Evolutionary conservation across 2,797 vertebrate genomes (phyloP).

Genomic region (Balearica regulorum): DNA sequence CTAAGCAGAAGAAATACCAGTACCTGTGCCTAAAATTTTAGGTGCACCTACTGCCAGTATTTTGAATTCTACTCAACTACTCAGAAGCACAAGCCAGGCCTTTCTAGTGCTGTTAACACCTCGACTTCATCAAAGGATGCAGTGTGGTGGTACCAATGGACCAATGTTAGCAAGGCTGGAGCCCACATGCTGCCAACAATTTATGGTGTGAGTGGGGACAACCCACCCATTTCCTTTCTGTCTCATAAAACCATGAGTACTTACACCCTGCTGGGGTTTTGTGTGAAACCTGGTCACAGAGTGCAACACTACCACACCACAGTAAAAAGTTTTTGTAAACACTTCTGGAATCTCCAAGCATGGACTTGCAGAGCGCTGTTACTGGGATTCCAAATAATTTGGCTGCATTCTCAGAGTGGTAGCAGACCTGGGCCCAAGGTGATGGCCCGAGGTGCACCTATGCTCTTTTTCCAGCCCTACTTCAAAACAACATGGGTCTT

Average conservation of each 20-base stretch:
- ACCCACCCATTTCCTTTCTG: background rate
- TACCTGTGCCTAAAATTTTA: background rate
- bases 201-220: background rate
- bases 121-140: background rate
- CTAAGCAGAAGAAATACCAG: background rate
- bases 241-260: background rate
- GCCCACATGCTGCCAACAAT: background rate
- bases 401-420: background rate
- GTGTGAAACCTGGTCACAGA: background rate
- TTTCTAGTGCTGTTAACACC: background rate
- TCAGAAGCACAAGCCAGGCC: background rate
- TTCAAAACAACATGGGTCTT: background rate
- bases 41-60: background rate
- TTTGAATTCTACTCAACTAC: background rate
- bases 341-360: background rate
- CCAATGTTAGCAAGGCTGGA: background rate
- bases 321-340: background rate
- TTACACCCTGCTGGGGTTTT: background rate
- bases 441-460: background rate
- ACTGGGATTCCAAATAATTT: background rate
- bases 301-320: background rate
- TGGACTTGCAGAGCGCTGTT: fast-evolving
- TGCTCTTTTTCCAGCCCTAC: background rate
- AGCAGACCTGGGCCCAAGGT: background rate
- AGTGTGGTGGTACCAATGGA: background rate